Conservation (phyloP, 2,113 vertebrate species). For the Upupa epops region DNA sequence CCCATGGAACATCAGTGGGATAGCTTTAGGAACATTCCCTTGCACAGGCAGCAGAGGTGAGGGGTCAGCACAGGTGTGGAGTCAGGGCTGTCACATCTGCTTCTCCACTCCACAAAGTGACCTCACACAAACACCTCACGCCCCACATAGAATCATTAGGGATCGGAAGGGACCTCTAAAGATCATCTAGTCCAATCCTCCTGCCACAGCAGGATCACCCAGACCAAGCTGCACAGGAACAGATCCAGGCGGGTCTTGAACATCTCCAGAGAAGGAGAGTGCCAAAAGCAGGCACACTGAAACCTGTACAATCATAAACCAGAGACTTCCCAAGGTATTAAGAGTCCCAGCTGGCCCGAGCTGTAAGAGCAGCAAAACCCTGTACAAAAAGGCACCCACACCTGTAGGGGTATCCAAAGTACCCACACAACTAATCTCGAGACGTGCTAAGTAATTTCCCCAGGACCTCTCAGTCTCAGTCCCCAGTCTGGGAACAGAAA, state of each 20-base stretch:
- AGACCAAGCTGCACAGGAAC: too few relatives aligned
- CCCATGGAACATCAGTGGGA: rapidly evolving
- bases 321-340: not conserved
- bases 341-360: not conserved
- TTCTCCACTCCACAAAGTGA: not conserved
- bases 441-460: not conserved
- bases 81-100: not conserved
- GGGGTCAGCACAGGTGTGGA: not conserved
- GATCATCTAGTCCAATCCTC: too few relatives aligned
- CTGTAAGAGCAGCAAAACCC: not conserved
- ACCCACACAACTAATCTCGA: rapidly evolving
- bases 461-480: not conserved
- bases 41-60: rapidly evolving
- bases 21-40: not conserved
- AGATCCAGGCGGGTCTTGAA: too few relatives aligned
- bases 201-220: too few relatives aligned
- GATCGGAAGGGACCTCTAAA: too few relatives aligned
- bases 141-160: too few relatives aligned
- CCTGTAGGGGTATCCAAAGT: rapidly evolving
- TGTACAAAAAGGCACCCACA: not conserved
- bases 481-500: not conserved
- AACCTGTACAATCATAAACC: not conserved
- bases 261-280: too few relatives aligned
- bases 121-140: too few relatives aligned
- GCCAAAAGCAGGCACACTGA: not conserved